A percentile compares a stretch with the other conserved stretches of the same genome.
Evolutionary conservation across 2,888 invertebrate genomes (phyloP).

Genomic region (Lasioglossum lativentre): DNA sequence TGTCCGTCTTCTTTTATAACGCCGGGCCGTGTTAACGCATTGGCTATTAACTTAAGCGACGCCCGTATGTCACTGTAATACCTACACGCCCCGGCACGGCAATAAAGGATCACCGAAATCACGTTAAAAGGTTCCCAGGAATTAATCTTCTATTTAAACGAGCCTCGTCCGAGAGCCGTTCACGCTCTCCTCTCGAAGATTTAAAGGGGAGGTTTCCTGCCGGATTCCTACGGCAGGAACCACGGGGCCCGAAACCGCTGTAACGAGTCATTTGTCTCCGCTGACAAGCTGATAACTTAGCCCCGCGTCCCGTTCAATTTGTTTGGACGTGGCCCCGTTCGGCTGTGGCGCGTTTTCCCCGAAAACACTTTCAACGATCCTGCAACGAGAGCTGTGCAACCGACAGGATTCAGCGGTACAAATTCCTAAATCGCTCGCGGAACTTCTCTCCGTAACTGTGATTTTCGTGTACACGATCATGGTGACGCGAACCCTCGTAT

Average conservation of each 20-base stretch:
- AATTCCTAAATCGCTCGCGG: not conserved
- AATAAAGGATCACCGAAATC: slow-evolving; percentile 57
- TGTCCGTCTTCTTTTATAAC: slow-evolving; percentile 52
- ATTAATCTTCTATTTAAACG: slow-evolving; percentile 49
- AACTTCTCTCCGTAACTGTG: not conserved
- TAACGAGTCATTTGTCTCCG: slow-evolving; percentile 9
- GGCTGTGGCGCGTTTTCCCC: not conserved
- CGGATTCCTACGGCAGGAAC: slow-evolving; percentile 13
- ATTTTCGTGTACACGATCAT: not conserved
- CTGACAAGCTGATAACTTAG: slow-evolving; percentile 21
- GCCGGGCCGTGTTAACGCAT: slow-evolving; percentile 57
- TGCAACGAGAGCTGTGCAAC: not conserved
- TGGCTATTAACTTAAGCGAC: slow-evolving; percentile 65
- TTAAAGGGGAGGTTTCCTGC: slow-evolving; percentile 19
- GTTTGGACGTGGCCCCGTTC: not conserved
- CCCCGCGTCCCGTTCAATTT: slow-evolving; percentile 16
- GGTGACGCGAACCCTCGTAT: not conserved
- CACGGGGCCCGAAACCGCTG: not conserved
- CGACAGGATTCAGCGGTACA: not conserved
- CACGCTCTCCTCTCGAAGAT: slow-evolving; percentile 14
- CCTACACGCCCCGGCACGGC: slow-evolving; percentile 38
- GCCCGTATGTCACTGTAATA: slow-evolving; percentile 64
- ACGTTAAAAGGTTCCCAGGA: slow-evolving; percentile 49
- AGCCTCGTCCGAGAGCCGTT: not conserved
- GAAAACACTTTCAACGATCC: not conserved